These are phyloP conservation scores for Budorcas taxicolor DNA, from an alignment of 2,113 vertebrate species.

Conservation along the genomic window DNA sequence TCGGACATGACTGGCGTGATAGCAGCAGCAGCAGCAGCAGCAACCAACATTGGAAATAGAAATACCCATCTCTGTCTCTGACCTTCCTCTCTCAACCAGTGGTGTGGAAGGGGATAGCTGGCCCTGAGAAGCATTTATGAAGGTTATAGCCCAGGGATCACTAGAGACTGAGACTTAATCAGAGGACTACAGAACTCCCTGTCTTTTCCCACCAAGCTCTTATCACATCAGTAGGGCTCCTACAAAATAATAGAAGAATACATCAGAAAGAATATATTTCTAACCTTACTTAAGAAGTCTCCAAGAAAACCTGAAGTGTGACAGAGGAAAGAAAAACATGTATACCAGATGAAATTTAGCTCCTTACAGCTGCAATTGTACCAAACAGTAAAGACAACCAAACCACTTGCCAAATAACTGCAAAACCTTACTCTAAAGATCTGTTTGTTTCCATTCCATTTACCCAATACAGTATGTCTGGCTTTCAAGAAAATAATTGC, in stretches of 20 bases:
- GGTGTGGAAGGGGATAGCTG: no score
- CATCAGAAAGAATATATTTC: neutral
- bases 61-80: neutral
- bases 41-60: neutral
- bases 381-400: neutral
- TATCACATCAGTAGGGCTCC: neutral
- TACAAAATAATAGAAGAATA: neutral
- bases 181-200: neutral
- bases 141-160: neutral
- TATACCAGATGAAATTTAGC: neutral
- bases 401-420: neutral
- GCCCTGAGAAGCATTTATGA: neutral
- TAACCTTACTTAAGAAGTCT: neutral
- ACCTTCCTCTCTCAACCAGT: neutral
- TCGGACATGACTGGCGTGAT: no score
- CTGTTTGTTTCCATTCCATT: neutral
- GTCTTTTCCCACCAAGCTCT: neutral
- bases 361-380: neutral
- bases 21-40: no score
- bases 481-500: neutral
- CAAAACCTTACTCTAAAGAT: neutral
- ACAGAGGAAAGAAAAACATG: neutral
- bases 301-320: neutral
- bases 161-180: neutral
- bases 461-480: neutral